Evolutionary conservation across 2,113 vertebrate species (phyloP).

Genomic region (Megalops atlanticus): DNA sequence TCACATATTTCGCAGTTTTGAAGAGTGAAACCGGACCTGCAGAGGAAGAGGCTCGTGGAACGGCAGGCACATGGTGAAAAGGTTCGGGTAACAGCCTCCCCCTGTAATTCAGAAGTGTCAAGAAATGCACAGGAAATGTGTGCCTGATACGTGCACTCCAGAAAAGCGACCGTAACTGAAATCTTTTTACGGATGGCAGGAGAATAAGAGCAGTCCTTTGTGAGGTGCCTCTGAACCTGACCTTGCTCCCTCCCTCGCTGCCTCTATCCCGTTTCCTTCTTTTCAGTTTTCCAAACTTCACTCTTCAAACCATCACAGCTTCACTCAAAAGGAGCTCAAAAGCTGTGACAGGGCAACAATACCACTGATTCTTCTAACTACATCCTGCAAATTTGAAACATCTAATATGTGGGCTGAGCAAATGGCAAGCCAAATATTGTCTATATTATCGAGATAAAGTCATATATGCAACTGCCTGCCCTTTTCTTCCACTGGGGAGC

Average conservation of each 20-base stretch:
- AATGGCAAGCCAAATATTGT: not conserved
- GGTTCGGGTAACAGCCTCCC: constrained; percentile 16
- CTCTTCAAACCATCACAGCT: too few relatives aligned
- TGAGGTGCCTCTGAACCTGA: not conserved
- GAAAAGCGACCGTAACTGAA: not conserved
- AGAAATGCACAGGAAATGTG: not conserved
- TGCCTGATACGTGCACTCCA: not conserved
- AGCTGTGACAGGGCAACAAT: too few relatives aligned
- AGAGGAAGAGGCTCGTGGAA: constrained; percentile 23
- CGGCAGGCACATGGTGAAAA: constrained; percentile 28
- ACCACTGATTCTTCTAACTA: not conserved
- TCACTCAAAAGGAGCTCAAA: too few relatives aligned
- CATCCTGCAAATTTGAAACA: too few relatives aligned
- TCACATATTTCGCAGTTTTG: constrained; percentile 39
- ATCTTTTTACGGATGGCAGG: not conserved
- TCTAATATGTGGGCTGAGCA: too few relatives aligned
- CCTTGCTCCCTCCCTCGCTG: too few relatives aligned
- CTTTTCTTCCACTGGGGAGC: not conserved
- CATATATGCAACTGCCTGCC: not conserved
- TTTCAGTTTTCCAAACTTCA: too few relatives aligned
- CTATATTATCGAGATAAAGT: not conserved
- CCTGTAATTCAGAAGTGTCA: constrained; percentile 35
- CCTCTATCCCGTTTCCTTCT: too few relatives aligned
- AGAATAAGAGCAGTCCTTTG: not conserved
- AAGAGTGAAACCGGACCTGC: constrained; percentile 37